phyloP scores from a whole-genome alignment of 2,113 vertebrate species.

The Nyctibius bracteatus region DNA sequence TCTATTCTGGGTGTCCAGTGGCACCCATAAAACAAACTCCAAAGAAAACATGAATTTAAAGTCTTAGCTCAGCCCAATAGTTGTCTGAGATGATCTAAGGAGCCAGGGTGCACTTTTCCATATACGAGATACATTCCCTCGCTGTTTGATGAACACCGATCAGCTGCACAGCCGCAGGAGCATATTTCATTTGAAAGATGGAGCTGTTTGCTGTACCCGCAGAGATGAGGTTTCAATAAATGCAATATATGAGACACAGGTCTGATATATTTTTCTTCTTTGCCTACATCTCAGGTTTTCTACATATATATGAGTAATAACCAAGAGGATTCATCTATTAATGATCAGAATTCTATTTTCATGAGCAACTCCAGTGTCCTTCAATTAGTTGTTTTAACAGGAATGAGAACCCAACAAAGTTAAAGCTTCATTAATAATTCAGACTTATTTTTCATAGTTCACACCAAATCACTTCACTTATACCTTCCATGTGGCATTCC shows the following conservation, averaged over 20 bases:
- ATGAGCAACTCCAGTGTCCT: background rate
- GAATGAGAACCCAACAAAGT: background rate
- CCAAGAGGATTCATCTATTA: background rate
- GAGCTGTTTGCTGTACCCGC: background rate
- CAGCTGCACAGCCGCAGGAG: background rate
- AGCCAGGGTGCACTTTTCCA: background rate
- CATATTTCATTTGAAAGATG: background rate
- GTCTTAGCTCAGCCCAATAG: background rate
- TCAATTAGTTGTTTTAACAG: background rate
- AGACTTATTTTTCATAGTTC: background rate
- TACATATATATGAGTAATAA: background rate
- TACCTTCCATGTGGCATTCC: background rate
- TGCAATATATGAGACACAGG: background rate
- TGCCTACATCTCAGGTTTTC: background rate
- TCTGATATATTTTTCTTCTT: background rate
- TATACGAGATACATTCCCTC: background rate
- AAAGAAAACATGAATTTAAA: background rate
- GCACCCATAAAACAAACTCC: background rate
- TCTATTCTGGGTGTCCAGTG: background rate
- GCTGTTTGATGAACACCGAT: background rate
- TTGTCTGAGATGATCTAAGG: background rate
- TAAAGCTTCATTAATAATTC: background rate
- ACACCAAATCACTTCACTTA: background rate
- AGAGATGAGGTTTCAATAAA: conserved; percentile 1
- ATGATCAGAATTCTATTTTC: background rate